Base-by-base conservation (phyloP, 2,113 vertebrate species). In the Lethenteron reissneri region DNA sequence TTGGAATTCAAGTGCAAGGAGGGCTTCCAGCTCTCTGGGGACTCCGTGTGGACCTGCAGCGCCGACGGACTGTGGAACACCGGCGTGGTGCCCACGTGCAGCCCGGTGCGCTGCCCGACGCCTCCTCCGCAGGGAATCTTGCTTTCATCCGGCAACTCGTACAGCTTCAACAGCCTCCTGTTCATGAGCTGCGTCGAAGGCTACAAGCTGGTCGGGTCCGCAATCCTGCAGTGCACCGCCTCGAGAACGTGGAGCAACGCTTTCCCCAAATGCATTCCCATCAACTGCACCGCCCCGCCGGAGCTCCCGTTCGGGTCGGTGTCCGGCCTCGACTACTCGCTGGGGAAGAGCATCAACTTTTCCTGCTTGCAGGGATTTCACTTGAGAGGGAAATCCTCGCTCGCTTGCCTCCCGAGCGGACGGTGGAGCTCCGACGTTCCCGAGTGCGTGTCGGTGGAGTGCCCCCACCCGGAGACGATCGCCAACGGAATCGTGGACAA, bases 231-330 rank as follows among this genome's bases (percentile, higher is more conserved):
- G 74, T 99, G 94, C 74, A 81, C 87, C 68, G 77, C 81, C 0
- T 86, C 88, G 1, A 87, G 87, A 72, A 83, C 84, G 68, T 97
- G 94, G 94, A 99, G 94, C 57, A 86, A 86, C 77, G 86, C 90
- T 3, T 95, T 99, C 75, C 92, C 94, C 0, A 75, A 85, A 56
- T 99, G 94, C 79, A 86, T 86, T 71, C 77, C 81, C 76, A 85
- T 94, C 25, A 80, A 84, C 41, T 99, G 94, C 73, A 81, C 74
- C 41, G 72, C 81, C 1, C 87, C 82, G n/a, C 90, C 90, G 1
- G 82, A 88, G 1, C 85, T 97, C 70, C 75, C 86, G 2, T 96
- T 88, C 68, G 88, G 89, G 4, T 80, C 80, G 58, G 75, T 78
- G 2, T 73, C 83, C 1, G 71, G 75, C 3, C 83, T 86, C 73